These are phyloP conservation scores for Erinaceus europaeus DNA, from an alignment of 2,113 vertebrate genomes.

Conservation along the genomic window DNA sequence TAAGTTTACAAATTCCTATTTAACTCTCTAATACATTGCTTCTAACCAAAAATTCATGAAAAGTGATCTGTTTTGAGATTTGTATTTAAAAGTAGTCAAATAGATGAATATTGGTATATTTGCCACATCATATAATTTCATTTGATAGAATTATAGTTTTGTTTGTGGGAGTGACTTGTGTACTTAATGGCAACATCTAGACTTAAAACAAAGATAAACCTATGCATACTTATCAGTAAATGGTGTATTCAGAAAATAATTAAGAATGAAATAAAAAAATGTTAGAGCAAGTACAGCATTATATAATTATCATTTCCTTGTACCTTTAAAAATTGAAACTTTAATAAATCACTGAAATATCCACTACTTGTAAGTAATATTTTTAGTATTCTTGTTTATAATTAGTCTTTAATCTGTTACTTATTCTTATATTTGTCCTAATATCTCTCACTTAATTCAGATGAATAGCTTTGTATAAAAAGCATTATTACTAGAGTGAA, in stretches of 20 bases:
- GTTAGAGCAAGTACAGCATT: constrained; percentile 34
- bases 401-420: constrained; percentile 33
- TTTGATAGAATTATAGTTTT: constrained; percentile 9
- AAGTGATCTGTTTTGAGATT: constrained; percentile 15
- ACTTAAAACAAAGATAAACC: constrained; percentile 39
- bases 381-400: constrained; percentile 33
- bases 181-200: constrained; percentile 21
- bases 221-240: constrained; percentile 36
- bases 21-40: constrained; percentile 11
- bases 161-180: constrained; percentile 7
- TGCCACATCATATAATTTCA: constrained; percentile 21
- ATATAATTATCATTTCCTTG: not conserved
- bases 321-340: no score
- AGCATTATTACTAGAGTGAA: constrained; percentile 33
- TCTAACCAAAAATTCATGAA: constrained; percentile 34
- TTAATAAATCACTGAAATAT: no score
- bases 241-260: constrained; percentile 45
- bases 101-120: not conserved
- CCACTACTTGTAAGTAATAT: not conserved
- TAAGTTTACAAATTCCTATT: constrained; percentile 21
- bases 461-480: constrained; percentile 13
- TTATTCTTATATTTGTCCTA: constrained; percentile 25
- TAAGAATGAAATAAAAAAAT: constrained; percentile 18
- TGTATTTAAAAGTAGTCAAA: constrained; percentile 25
- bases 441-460: constrained; percentile 26